phyloP scores from a whole-genome alignment of 2,888 invertebrate species.

The Apamea crenata region DNA sequence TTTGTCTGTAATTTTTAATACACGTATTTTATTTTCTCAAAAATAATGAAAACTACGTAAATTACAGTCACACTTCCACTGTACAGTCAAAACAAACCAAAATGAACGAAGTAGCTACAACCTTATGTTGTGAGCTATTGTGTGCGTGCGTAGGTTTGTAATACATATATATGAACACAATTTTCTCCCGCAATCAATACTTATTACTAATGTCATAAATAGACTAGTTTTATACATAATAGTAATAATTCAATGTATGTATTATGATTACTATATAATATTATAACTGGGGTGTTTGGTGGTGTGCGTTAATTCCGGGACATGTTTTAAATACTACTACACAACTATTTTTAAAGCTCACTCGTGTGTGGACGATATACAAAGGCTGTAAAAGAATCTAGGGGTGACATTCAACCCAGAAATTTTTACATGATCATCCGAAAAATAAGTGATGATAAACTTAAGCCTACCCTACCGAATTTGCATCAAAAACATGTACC shows the following conservation, averaged over 20 bases:
- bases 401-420: background rate
- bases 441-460: slow-evolving; percentile 32
- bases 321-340: background rate
- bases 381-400: background rate
- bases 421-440: slow-evolving; percentile 1
- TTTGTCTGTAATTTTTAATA: background rate
- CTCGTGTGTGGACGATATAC: too few relatives aligned
- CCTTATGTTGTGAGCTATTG: background rate
- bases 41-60: background rate
- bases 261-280: background rate
- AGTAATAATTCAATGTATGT: too few relatives aligned
- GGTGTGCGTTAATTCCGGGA: background rate
- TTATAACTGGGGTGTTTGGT: background rate
- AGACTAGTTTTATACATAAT: background rate
- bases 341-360: background rate
- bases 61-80: background rate
- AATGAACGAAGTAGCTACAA: background rate
- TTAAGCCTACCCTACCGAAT: slow-evolving; percentile 28
- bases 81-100: too few relatives aligned
- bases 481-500: slow-evolving; percentile 60
- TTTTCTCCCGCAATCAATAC: too few relatives aligned
- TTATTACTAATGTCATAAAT: background rate
- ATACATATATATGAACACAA: too few relatives aligned
- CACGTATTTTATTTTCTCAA: background rate
- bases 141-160: background rate